Conservation (phyloP, 2,797 vertebrate species). For the Tokudaia muenninki region DNA sequence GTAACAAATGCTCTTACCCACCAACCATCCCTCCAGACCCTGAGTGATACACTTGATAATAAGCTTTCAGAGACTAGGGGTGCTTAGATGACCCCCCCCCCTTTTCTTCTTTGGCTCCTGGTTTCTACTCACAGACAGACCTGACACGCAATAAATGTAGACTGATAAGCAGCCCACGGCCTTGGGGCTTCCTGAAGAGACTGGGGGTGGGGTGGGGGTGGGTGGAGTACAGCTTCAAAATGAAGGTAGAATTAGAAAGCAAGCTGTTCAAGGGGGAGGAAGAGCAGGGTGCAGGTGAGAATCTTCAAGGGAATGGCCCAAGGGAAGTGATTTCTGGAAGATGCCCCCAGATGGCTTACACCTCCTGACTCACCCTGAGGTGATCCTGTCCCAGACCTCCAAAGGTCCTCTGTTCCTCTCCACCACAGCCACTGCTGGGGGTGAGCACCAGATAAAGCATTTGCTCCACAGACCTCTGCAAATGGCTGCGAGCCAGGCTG, state of each 20-base stretch:
- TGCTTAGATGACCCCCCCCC: neutral
- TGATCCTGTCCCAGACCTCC: neutral
- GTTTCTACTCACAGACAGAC: neutral
- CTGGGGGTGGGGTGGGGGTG: too few relatives aligned
- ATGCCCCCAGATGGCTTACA: neutral
- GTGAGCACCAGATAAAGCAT: neutral
- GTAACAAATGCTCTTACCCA: neutral
- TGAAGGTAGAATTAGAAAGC: neutral
- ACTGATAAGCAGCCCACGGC: neutral
- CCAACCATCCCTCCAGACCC: neutral
- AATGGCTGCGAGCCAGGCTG: neutral
- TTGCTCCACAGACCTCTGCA: neutral
- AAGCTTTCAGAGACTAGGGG: neutral
- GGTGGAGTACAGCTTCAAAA: neutral
- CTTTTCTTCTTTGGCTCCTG: too few relatives aligned
- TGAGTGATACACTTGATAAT: neutral
- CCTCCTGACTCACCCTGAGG: neutral
- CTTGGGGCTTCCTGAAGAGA: neutral
- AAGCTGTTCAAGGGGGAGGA: neutral
- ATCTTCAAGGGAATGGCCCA: neutral
- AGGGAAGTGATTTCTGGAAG: neutral
- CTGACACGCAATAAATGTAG: neutral
- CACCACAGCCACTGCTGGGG: neutral
- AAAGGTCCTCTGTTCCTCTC: neutral
- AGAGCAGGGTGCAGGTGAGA: neutral